These are phyloP conservation scores for Eristalis pertinax DNA, from an alignment of 2,888 invertebrate genomes.

Conservation along the genomic window DNA sequence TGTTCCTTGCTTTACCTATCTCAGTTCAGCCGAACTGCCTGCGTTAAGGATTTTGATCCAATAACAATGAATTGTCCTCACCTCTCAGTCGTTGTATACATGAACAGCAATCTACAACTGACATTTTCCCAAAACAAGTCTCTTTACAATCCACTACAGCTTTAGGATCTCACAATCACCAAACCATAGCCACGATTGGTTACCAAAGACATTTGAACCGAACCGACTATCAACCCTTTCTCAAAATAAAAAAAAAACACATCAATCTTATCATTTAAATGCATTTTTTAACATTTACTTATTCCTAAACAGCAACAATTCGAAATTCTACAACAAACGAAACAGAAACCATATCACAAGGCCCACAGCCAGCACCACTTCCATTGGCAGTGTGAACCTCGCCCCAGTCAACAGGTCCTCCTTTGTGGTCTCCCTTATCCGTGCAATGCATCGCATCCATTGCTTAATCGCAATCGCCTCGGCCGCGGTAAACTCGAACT, in stretches of 20 bases:
- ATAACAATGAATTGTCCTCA: no score
- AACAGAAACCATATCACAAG: constrained; percentile 78
- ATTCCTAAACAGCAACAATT: constrained; percentile 2
- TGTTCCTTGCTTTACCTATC: no score
- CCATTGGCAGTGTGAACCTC: constrained; percentile 78
- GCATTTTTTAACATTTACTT: constrained; percentile 8
- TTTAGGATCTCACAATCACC: no score
- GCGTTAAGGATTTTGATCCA: no score
- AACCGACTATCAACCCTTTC: no score
- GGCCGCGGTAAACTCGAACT: constrained; percentile 76
- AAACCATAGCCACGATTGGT: no score
- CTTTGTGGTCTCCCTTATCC: constrained; percentile 76
- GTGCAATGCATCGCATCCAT: constrained; percentile 77
- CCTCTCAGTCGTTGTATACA: no score
- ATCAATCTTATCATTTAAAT: not conserved
- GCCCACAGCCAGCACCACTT: constrained; percentile 76
- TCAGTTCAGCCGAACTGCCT: no score
- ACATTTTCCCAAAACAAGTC: no score
- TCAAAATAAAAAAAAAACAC: not conserved
- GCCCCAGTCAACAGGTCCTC: constrained; percentile 75
- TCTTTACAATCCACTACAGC: no score
- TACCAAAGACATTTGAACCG: no score
- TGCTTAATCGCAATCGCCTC: constrained; percentile 77
- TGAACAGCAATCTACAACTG: no score
- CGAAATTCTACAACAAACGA: constrained; percentile 76